phyloP scores from a whole-genome alignment of 2,888 invertebrate genomes.

The Lasioglossum figueresi region DNA sequence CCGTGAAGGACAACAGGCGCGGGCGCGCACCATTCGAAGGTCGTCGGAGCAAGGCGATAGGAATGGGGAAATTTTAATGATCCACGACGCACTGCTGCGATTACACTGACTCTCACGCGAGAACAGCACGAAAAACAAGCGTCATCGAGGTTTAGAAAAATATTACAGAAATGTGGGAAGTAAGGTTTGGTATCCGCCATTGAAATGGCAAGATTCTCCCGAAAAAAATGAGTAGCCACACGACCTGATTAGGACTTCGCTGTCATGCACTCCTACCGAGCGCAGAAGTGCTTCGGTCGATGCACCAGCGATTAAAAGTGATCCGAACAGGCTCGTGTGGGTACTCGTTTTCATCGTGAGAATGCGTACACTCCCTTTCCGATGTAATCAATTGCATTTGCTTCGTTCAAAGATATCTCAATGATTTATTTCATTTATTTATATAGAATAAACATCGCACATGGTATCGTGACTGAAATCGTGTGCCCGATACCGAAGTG shows the following conservation, averaged over 20 bases:
- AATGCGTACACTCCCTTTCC: neutral
- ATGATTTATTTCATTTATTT: too few relatives aligned
- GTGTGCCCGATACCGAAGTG: too few relatives aligned
- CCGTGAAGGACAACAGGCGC: too few relatives aligned
- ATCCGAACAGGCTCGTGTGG: neutral
- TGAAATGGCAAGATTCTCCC: neutral
- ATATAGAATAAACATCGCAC: too few relatives aligned
- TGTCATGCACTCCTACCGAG: neutral
- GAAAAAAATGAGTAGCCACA: neutral
- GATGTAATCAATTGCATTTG: too few relatives aligned
- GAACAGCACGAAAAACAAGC: too few relatives aligned
- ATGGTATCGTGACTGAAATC: too few relatives aligned
- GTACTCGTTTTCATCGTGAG: neutral
- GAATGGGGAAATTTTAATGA: neutral
- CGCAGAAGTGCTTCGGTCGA: neutral
- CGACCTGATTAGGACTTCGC: rapidly evolving
- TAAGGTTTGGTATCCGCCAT: neutral
- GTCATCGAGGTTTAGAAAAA: too few relatives aligned
- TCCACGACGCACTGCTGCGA: neutral
- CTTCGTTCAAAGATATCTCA: too few relatives aligned
- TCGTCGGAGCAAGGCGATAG: neutral
- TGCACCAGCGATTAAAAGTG: neutral
- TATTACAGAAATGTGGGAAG: too few relatives aligned
- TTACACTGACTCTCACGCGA: too few relatives aligned
- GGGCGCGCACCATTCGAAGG: neutral